Percentiles rank a stretch among this genome's conserved stretches.
phyloP scores from a whole-genome alignment of 2,113 vertebrate genomes.

The Rhipidura dahli region DNA sequence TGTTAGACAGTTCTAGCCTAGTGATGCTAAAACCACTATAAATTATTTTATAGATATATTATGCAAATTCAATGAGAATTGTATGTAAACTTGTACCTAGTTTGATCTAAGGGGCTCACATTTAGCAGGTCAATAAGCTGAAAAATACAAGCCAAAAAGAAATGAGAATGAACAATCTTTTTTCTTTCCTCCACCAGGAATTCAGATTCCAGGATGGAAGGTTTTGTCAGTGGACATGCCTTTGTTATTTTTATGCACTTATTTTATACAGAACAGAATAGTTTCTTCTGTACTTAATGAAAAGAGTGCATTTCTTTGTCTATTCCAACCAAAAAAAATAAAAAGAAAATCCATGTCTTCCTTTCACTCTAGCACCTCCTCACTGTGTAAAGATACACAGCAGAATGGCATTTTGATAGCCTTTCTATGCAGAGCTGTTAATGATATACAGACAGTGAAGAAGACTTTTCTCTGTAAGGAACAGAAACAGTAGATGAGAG shows the following conservation, averaged over 20 bases:
- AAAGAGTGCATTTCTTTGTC: not conserved
- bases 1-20: not conserved
- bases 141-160: not conserved
- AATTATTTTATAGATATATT: not conserved
- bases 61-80: not conserved
- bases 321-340: not conserved
- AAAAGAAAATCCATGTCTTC: not conserved
- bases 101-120: not conserved
- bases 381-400: not conserved
- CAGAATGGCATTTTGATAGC: not conserved
- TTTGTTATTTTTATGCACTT: not conserved
- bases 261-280: not conserved
- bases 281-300: not conserved
- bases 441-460: not conserved
- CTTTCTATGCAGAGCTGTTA: not conserved
- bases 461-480: not conserved
- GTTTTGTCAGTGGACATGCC: not conserved
- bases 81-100: not conserved
- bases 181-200: not conserved
- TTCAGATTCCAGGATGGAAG: not conserved
- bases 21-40: not conserved
- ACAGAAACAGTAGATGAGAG: not conserved
- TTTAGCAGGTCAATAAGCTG: not conserved
- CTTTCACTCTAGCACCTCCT: not conserved
- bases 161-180: not conserved